A percentile compares a stretch with the other conserved stretches of the same genome.
Evolutionary conservation across 2,888 invertebrate genomes (phyloP).

Genomic region (Merodon equestris): DNA sequence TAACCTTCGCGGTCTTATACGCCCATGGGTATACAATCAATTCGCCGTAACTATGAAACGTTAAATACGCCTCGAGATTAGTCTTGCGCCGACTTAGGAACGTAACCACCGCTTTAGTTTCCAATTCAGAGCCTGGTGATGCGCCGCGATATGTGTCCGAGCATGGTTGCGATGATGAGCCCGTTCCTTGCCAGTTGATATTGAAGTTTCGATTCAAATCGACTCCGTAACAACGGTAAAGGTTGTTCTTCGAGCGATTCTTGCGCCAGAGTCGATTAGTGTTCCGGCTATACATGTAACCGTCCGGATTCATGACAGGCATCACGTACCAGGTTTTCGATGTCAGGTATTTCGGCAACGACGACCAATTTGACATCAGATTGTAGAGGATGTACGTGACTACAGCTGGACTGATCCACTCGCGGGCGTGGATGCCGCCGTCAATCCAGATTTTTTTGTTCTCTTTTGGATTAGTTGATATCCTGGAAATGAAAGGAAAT

Average conservation of each 20-base stretch:
- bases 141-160: slow-evolving; percentile 89
- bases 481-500: slow-evolving; percentile 77
- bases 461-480: slow-evolving; percentile 83
- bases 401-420: slow-evolving; percentile 91
- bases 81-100: slow-evolving; percentile 79
- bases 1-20: slow-evolving; percentile 75
- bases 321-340: slow-evolving; percentile 90
- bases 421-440: slow-evolving; percentile 91
- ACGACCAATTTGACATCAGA: slow-evolving; percentile 84
- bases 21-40: slow-evolving; percentile 77
- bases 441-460: slow-evolving; percentile 87
- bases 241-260: slow-evolving; percentile 81
- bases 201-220: slow-evolving; percentile 94
- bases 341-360: slow-evolving; percentile 83
- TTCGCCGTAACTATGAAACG: slow-evolving; percentile 87
- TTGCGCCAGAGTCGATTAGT: slow-evolving; percentile 91
- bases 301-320: slow-evolving; percentile 90
- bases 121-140: slow-evolving; percentile 90
- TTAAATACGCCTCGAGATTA: slow-evolving; percentile 84
- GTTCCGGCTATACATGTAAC: slow-evolving; percentile 90
- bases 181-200: slow-evolving; percentile 90
- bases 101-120: slow-evolving; percentile 84
- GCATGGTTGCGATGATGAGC: slow-evolving; percentile 83
- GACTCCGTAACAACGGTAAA: slow-evolving; percentile 83
- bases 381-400: slow-evolving; percentile 88